Base-by-base conservation (phyloP, 1,140 invertebrate species). In the Radopholus similis region DNA sequence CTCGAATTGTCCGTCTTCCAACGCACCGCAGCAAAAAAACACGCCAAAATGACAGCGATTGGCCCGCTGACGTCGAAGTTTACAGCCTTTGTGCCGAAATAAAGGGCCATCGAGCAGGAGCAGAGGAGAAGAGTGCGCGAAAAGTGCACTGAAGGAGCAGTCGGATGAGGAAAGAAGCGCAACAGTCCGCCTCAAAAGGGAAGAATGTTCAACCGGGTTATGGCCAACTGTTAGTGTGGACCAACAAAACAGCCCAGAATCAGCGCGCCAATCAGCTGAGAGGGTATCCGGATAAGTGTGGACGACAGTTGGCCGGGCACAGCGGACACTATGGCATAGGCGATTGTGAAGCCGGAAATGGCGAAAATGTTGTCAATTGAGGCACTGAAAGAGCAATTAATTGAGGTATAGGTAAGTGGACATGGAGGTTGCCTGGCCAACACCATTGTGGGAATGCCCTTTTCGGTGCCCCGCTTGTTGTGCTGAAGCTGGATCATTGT, bases 401-500 rank as follows among this genome's bases (percentile, higher is more conserved):
- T 9, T 40, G 28, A 60, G 6, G 18, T n/a, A 40, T 2, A 13
- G 13, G 1, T 23, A 37, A 44, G 28, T n/a, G 32, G 21, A 37
- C 21, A 47, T 15, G 30, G 34, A 11, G 35, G 23, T 8, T 30
- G 30, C 59, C 59, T 47, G 0, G 93, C 94, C 44, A 97, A 91
- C 47, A 95, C 90, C 18, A 97, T 85, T 0, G 93, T 96, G 0
- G 94, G 93, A 59, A 97, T 93, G 2, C 93, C 93, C 86, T 95
- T 95, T 37, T 89, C 89, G 9, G 92, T 88, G 1, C 93, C 94
- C 77, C 92, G 91, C 5, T 91, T 90, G 78, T 90, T 89, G 63
- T 88, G 87, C 15, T 91, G 87, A 8, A 97, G 85, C 51, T 89
- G 86, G 75, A 96, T 88, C 47, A 97, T 86, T 71, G 90, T 90